Evolutionary conservation across 2,888 invertebrate species (phyloP).

Genomic region (Hyalella azteca): DNA sequence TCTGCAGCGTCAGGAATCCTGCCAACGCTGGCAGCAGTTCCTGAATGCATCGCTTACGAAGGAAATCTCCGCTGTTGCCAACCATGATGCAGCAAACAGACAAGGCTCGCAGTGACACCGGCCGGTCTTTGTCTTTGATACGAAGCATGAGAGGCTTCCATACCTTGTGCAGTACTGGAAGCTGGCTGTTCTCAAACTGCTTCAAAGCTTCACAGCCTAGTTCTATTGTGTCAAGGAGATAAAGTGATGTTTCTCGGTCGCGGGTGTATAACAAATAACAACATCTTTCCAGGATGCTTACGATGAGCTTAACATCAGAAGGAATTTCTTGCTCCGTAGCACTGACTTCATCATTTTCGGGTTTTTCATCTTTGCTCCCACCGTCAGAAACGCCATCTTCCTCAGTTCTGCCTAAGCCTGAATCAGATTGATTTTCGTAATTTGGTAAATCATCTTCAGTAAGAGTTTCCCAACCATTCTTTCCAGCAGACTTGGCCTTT

Average conservation of each 20-base stretch:
- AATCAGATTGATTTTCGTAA: background rate
- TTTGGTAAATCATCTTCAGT: background rate
- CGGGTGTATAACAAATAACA: constrained; percentile 41
- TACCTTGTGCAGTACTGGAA: constrained; percentile 50
- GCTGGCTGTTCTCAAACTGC: constrained; percentile 43
- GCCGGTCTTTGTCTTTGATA: constrained; percentile 44
- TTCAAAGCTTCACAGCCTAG: constrained; percentile 41
- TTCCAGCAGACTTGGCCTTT: background rate
- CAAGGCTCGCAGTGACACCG: constrained; percentile 40
- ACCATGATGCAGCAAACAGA: constrained; percentile 42
- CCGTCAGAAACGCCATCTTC: background rate
- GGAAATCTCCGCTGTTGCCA: constrained; percentile 46
- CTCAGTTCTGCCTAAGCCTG: background rate
- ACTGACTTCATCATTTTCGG: constrained; percentile 12
- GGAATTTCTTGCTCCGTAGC: constrained; percentile 32
- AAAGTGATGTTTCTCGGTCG: constrained; percentile 39
- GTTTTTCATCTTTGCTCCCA: background rate
- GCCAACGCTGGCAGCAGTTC: constrained; percentile 42
- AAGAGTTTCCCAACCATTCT: background rate
- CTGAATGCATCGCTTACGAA: constrained; percentile 37
- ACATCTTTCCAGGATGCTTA: constrained; percentile 45
- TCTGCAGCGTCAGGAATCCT: constrained; percentile 7
- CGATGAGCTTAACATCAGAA: constrained; percentile 43
- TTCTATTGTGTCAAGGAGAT: constrained; percentile 43
- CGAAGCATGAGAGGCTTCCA: constrained; percentile 51